Conservation (phyloP, 2,797 vertebrate genomes). For the Sphenopsis melanotis region DNA sequence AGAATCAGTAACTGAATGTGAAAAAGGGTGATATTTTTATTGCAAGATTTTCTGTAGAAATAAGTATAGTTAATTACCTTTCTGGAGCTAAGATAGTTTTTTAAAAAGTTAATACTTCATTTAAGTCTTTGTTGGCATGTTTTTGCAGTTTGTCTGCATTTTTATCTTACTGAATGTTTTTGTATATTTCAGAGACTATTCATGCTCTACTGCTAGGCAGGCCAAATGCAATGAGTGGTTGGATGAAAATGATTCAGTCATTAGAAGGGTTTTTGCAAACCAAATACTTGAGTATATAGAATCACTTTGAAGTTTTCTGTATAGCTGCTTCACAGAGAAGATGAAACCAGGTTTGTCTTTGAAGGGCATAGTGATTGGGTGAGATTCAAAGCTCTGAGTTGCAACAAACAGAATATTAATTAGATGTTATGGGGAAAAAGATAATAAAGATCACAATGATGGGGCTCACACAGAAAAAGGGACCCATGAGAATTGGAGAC, state of each 20-base stretch:
- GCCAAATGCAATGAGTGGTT: background rate
- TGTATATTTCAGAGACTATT: background rate
- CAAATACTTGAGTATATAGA: background rate
- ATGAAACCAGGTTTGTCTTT: background rate
- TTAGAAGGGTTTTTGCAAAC: constrained; percentile 35
- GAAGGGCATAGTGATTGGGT: background rate
- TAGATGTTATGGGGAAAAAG: background rate
- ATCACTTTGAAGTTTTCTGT: constrained; percentile 34
- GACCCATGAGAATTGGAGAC: background rate
- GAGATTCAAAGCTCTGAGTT: background rate
- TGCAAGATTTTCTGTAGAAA: background rate
- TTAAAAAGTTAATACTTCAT: background rate
- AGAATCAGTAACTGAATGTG: background rate
- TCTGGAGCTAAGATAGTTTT: background rate
- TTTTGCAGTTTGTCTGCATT: background rate
- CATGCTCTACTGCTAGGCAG: background rate
- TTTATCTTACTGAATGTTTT: background rate
- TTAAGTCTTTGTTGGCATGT: background rate
- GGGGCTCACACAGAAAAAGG: background rate
- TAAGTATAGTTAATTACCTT: background rate
- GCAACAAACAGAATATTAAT: constrained; percentile 31
- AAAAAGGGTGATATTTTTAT: background rate
- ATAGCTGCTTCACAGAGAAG: background rate
- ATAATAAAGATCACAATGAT: background rate
- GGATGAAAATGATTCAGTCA: constrained; percentile 21